Conservation (phyloP, 1,140 invertebrate species). For the Hyposmocoma kahamanoa region DNA sequence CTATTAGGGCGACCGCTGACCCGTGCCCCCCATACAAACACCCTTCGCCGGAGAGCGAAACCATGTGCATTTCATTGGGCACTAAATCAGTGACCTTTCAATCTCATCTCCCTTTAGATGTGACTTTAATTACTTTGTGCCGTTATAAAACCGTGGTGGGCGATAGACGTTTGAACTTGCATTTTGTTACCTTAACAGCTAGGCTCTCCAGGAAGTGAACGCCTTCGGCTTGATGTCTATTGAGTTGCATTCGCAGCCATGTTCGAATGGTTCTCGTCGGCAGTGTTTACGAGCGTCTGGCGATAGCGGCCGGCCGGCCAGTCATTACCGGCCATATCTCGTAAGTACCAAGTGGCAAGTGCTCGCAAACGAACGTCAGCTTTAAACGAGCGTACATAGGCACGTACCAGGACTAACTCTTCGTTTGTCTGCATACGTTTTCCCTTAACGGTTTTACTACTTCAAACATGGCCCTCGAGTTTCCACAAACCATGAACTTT, state of each 20-base stretch:
- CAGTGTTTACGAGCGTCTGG: slow-evolving; percentile 61
- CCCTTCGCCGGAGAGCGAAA: slow-evolving; percentile 18
- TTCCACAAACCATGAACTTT: slow-evolving; percentile 3
- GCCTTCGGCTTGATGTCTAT: slow-evolving; percentile 49
- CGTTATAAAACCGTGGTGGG: too few relatives aligned
- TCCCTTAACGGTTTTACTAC: slow-evolving; percentile 56
- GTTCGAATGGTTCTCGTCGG: slow-evolving; percentile 57
- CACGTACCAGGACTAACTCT: slow-evolving; percentile 54
- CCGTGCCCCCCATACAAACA: slow-evolving; percentile 33
- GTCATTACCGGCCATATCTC: slow-evolving; percentile 66
- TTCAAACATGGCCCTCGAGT: slow-evolving; percentile 23
- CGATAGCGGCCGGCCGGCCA: slow-evolving; percentile 52
- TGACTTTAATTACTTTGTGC: too few relatives aligned
- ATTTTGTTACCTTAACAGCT: slow-evolving; percentile 38
- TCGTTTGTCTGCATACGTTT: slow-evolving; percentile 41
- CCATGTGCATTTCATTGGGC: slow-evolving; percentile 12
- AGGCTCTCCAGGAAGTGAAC: slow-evolving; percentile 49
- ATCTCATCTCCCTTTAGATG: slow-evolving; percentile 30
- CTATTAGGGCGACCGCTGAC: slow-evolving; percentile 51
- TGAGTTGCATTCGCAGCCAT: slow-evolving; percentile 57
- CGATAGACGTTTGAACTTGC: too few relatives aligned
- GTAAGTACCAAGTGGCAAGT: slow-evolving; percentile 62
- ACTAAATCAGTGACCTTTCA: slow-evolving; percentile 43
- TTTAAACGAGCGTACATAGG: slow-evolving; percentile 45
- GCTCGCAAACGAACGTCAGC: slow-evolving; percentile 51